These are phyloP conservation scores for Microctonus aethiopoides DNA, from an alignment of 2,888 invertebrate species.

Conservation along the genomic window DNA sequence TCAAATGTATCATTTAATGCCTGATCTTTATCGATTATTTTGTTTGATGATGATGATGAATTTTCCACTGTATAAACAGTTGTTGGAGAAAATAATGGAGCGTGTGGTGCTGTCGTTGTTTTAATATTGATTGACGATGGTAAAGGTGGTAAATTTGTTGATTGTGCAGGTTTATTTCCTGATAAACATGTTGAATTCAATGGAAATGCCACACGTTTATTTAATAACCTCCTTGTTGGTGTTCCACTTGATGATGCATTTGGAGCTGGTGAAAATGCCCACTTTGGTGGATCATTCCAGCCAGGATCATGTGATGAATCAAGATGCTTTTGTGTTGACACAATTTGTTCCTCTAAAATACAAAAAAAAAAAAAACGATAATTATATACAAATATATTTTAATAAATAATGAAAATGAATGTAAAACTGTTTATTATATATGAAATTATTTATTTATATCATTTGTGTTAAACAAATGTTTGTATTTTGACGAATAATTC, in stretches of 20 bases:
- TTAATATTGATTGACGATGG: slow-evolving; percentile 35
- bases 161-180: slow-evolving; percentile 19
- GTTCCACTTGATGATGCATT: slow-evolving; percentile 28
- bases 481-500: too few species aligned
- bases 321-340: slow-evolving; percentile 58
- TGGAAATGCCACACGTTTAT: slow-evolving; percentile 63
- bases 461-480: too few species aligned
- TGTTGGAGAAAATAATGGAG: slow-evolving; percentile 47
- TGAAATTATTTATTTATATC: too few species aligned
- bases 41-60: neutral
- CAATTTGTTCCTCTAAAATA: slow-evolving; percentile 11
- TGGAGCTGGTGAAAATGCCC: slow-evolving; percentile 49
- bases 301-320: slow-evolving; percentile 58
- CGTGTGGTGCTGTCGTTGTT: slow-evolving; percentile 53
- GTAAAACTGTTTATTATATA: too few species aligned
- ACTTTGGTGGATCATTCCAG: slow-evolving; percentile 65
- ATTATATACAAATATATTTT: too few species aligned
- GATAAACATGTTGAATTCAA: slow-evolving; percentile 46
- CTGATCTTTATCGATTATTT: slow-evolving; percentile 47
- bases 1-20: slow-evolving; percentile 47
- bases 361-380: neutral
- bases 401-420: too few species aligned
- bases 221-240: slow-evolving; percentile 58
- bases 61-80: slow-evolving; percentile 24
- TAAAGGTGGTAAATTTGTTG: slow-evolving; percentile 49